Evolutionary conservation across 2,888 invertebrate genomes (phyloP), one percentile per base, ranked within the genome.

Genomic region (Acanthococcus lagerstroemiae): DNA sequence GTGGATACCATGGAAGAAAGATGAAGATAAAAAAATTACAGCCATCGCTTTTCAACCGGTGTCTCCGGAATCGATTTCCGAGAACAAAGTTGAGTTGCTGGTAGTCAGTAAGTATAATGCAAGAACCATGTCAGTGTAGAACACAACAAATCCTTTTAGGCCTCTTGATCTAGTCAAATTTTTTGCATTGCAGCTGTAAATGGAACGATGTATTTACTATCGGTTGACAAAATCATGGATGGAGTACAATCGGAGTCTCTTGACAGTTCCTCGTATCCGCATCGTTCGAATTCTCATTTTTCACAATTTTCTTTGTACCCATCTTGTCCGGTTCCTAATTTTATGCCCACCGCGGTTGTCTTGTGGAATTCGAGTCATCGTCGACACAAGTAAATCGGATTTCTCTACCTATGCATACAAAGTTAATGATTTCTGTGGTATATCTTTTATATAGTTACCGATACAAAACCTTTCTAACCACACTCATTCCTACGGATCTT

Each of bases 21-120:
- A 55, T 21, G 21, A 25, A 22, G 48, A 52, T 56, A 48, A 45
- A 6, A 66, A 66, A 66, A 48, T 66, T n/a, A 46, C 50, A 24
- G 66, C 66, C 21, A 66, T 66, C 25, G 57, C 66, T 48, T 66
- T 66, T 56, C 56, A 66, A 26, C 57, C 56, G 24, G 50, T 30
- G 45, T 46, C 57, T 5, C 24, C 46, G 4, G 57, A 66, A 44
- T 54, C 63, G 0, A 27, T 63, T n/a, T 27, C 63, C 1, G 54
- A 52, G 17, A 22, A 63, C n/a, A 63, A 54, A 63, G 54, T 50
- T 7, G 37, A 52, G 24, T 44, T 63, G 30, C 12, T 63, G 12
- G 37, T 63, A 9, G 37, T 63, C 7, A 63, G 63, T 63, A 17
- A 26, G 55, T 25, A 26, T 54, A 27, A 50, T 52, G 12, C 12